Base-by-base conservation (phyloP, 2,797 vertebrate species). In the Notolabrus celidotus region DNA sequence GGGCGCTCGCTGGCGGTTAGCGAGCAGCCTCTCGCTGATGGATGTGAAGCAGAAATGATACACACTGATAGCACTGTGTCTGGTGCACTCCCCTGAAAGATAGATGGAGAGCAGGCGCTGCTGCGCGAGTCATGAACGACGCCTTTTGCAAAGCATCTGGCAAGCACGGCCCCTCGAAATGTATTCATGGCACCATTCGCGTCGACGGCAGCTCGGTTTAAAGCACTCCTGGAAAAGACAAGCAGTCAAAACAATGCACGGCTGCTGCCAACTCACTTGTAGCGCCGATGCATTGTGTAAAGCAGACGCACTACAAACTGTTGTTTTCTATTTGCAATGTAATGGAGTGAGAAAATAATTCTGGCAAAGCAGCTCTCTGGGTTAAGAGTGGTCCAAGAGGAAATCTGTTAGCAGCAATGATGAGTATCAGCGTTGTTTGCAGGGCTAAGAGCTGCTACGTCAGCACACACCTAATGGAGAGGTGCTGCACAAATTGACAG, bases 1-100 rank as follows among this genome's bases (percentile, higher is more conserved):
- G 66, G 82, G 75, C 39, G 51, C 75, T 77, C 19, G 61, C 61
- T 47, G 75, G 43, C 74, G 34, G 84, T 72, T 71, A 62, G 77
- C 31, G 63, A 73, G 33, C 77, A 47, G 72, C 77, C 16, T 69
- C 71, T 27, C 20, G 65, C 74, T 90, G 88, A 91, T 89, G 80
- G 85, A 91, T 88, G 79, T 46, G 71, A 81, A 72, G 80, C 82
- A 77, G 82, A 85, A 89, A 83, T 82, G 87, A 89, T 86, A 45
- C 87, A 70, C 86, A 3, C 85, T 88, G 88, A 90, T 87, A 86
- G 88, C 68, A 1, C 65, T 17, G 70, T 55, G 81, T 80, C 85
- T 81, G 82, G 81, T 87, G 50, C 71, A n/a, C 70, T 79, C 72
- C 73, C 58, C 22, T 2, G 82, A 63, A 82, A 86, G 86, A 90